phyloP scores from a whole-genome alignment of 2,888 invertebrate species.

The Synanthedon vespiformis region DNA sequence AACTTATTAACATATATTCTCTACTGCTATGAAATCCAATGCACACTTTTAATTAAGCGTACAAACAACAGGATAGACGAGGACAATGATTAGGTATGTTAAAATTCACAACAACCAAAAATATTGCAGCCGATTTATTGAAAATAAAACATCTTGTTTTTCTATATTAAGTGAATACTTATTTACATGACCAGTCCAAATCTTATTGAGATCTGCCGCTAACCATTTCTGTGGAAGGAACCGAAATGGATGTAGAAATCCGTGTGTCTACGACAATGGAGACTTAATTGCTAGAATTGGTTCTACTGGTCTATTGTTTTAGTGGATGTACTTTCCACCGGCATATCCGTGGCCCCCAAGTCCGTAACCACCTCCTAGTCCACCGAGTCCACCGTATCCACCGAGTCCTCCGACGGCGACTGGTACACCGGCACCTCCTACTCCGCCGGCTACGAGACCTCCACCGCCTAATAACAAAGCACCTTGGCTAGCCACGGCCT shows the following conservation, averaged over 20 bases:
- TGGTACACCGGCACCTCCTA: conserved; percentile 9
- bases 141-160: not conserved
- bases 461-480: conserved; percentile 37
- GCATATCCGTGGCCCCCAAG: conserved; percentile 5
- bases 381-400: conserved; percentile 10
- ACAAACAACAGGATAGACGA: no score
- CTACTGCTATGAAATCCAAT: no score
- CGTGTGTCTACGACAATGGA: conserved; percentile 19
- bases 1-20: no score
- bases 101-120: not conserved
- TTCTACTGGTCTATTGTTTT: conserved; percentile 5
- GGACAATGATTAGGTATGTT: no score
- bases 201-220: conserved; percentile 45
- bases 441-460: conserved; percentile 13
- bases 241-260: conserved; percentile 55
- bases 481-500: conserved; percentile 44
- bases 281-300: conserved; percentile 17
- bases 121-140: not conserved
- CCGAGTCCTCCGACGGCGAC: conserved; percentile 17
- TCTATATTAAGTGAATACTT: conserved; percentile 1
- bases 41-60: no score
- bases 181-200: conserved; percentile 34
- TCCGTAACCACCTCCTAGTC: conserved; percentile 14
- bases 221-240: conserved; percentile 45
- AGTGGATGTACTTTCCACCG: conserved; percentile 7